These are phyloP conservation scores for Brachypodius melanocephalos DNA, from an alignment of 2,113 vertebrate species.

Conservation along the genomic window DNA sequence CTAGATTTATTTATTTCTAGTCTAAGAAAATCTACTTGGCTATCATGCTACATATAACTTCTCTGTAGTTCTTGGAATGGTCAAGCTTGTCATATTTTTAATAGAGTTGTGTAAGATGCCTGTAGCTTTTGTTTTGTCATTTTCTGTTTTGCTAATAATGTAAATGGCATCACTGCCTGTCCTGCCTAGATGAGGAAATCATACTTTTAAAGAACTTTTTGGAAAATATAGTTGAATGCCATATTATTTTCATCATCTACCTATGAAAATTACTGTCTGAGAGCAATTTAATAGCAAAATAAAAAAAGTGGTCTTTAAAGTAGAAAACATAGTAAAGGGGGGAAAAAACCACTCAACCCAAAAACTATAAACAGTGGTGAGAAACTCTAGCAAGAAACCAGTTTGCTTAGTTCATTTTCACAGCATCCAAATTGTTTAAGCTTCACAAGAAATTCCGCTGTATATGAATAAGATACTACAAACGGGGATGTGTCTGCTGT, in stretches of 20 bases:
- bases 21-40: background rate
- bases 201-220: background rate
- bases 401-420: background rate
- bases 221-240: background rate
- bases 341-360: rapidly evolving
- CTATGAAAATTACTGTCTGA: background rate
- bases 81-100: background rate
- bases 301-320: background rate
- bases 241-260: rapidly evolving
- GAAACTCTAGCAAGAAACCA: background rate
- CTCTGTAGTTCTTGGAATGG: background rate
- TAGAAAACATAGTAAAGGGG: background rate
- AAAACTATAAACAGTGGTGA: background rate
- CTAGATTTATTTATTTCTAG: background rate
- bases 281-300: background rate
- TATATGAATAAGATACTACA: background rate
- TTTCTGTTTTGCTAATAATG: background rate
- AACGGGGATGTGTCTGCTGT: rapidly evolving
- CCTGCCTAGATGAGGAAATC: background rate
- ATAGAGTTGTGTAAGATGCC: background rate
- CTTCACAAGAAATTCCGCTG: background rate
- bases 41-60: background rate
- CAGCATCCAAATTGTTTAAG: background rate
- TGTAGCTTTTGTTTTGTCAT: background rate
- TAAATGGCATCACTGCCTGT: background rate